phyloP scores from a whole-genome alignment of 2,797 vertebrate genomes.

The Malurus splendens region DNA sequence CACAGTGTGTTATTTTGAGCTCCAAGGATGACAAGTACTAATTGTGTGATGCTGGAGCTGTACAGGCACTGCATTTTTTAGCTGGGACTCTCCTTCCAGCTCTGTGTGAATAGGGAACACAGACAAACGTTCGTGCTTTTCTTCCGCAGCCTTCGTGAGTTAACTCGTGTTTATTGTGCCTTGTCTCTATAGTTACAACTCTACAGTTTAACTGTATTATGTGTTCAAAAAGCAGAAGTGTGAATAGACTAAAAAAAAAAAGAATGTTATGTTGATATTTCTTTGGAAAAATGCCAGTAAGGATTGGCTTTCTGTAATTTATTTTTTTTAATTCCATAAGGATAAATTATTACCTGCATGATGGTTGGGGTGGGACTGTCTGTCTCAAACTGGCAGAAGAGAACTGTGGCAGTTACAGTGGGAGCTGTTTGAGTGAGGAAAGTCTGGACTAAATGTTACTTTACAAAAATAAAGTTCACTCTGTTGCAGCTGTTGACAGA shows the following conservation, averaged over 20 bases:
- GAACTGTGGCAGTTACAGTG: not conserved
- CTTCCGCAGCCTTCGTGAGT: not conserved
- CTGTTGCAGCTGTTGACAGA: not conserved
- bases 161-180: constrained; percentile 28
- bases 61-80: constrained; percentile 30
- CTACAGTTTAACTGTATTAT: constrained; percentile 12
- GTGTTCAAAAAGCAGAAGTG: constrained; percentile 7
- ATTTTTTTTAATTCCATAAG: not conserved
- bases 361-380: not conserved
- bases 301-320: not conserved
- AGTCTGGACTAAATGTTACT: not conserved
- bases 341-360: not conserved
- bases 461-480: not conserved
- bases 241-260: not conserved
- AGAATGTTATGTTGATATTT: not conserved
- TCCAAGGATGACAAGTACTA: constrained; percentile 13
- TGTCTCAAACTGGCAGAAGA: not conserved
- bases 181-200: constrained; percentile 64
- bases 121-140: not conserved
- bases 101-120: not conserved
- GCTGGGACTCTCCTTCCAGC: constrained; percentile 6
- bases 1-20: constrained; percentile 7
- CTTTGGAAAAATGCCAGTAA: not conserved
- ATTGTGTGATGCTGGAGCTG: constrained; percentile 32
- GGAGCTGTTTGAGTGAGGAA: not conserved